Conservation (phyloP, 1,140 invertebrate species). For the Calliopsis andreniformis region DNA sequence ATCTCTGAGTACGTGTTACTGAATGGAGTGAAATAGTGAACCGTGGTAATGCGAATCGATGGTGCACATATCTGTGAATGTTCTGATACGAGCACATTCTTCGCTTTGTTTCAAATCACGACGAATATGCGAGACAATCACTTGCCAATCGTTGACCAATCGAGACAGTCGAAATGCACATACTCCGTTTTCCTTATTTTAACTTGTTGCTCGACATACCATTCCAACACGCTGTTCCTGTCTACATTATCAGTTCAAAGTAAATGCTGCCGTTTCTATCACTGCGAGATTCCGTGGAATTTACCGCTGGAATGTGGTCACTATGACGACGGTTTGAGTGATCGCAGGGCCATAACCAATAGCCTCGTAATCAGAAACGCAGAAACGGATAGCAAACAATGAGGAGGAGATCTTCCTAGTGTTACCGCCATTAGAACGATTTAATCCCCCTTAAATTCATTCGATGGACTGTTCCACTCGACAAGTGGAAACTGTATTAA, state of each 20-base stretch:
- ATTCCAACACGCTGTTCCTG: neutral
- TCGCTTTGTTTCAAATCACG: neutral
- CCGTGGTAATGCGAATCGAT: conserved; percentile 25
- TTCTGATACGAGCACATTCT: neutral
- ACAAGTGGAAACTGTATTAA: neutral
- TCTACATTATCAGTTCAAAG: neutral
- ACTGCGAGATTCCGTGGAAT: neutral
- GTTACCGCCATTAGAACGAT: neutral
- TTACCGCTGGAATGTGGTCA: conserved; percentile 5
- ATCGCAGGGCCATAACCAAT: conserved; percentile 17
- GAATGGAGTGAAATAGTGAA: neutral
- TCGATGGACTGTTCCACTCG: neutral
- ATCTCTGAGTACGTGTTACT: neutral
- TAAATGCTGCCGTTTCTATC: neutral
- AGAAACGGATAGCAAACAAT: neutral
- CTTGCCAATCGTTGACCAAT: neutral
- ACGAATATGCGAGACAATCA: neutral
- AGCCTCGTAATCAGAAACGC: neutral
- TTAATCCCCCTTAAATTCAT: neutral
- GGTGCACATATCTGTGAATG: neutral
- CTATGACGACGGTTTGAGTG: conserved; percentile 6
- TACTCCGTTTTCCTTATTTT: conserved; percentile 19
- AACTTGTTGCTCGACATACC: conserved; percentile 35
- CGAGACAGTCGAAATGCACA: neutral
- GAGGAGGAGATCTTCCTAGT: neutral